Conservation (phyloP, 2,888 invertebrate species). For the Globia sparganii region DNA sequence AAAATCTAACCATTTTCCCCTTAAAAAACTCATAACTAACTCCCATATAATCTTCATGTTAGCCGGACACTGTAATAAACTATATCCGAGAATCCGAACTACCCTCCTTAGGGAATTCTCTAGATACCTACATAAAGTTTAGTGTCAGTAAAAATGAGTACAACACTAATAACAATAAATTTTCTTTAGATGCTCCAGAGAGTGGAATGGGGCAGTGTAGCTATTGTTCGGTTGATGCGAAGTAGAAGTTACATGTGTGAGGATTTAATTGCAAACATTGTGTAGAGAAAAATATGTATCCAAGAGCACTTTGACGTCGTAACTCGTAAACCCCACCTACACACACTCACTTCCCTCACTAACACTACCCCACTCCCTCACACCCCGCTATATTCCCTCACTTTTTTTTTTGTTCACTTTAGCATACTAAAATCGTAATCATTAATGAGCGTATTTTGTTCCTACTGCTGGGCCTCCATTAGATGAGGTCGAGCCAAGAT, state of each 20-base stretch:
- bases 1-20: neutral
- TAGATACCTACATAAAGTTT: conserved; percentile 57
- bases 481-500: too few species aligned
- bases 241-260: conserved; percentile 23
- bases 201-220: conserved; percentile 30
- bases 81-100: conserved; percentile 52
- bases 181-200: conserved; percentile 64
- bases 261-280: neutral
- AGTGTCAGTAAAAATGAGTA: conserved; percentile 68
- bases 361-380: too few species aligned
- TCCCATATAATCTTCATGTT: conserved; percentile 8
- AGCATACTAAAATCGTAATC: too few species aligned
- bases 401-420: too few species aligned
- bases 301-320: too few species aligned
- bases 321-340: too few species aligned
- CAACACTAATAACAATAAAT: conserved; percentile 68
- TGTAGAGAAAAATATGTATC: too few species aligned
- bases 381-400: too few species aligned
- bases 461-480: too few species aligned
- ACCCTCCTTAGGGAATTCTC: conserved; percentile 43
- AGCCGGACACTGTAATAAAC: conserved; percentile 39
- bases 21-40: neutral
- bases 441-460: too few species aligned
- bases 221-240: conserved; percentile 27
- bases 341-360: too few species aligned